These are phyloP conservation scores for Enteromius trimaculatus DNA, from an alignment of 2,797 vertebrate genomes.

Conservation along the genomic window DNA sequence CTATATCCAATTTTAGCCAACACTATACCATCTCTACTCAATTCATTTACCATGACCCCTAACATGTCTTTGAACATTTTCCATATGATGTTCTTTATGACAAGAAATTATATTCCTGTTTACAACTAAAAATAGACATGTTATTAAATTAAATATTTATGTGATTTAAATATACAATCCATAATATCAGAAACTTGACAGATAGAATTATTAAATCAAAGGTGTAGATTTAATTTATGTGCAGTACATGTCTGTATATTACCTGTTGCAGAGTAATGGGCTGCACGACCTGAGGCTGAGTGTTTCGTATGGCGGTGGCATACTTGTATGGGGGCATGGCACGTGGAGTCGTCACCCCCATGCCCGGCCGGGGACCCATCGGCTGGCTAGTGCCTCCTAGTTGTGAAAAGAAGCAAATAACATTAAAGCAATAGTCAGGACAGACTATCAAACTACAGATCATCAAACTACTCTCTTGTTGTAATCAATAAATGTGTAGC, in stretches of 20 bases:
- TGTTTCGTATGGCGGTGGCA: slow-evolving; percentile 87
- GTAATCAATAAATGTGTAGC: not conserved
- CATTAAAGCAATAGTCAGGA: not conserved
- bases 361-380: slow-evolving; percentile 86
- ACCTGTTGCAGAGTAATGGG: slow-evolving; percentile 91
- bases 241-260: slow-evolving; percentile 42
- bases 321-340: slow-evolving; percentile 95
- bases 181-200: not conserved
- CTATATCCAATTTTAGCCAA: not conserved
- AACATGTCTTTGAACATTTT: not conserved
- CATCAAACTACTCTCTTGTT: not conserved
- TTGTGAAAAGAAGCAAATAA: not conserved
- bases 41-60: not conserved
- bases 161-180: not conserved
- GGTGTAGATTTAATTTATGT: not conserved
- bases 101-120: not conserved
- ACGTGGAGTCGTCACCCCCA: slow-evolving; percentile 86
- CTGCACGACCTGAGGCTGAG: slow-evolving; percentile 87
- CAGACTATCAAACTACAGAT: too few species aligned
- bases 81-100: not conserved
- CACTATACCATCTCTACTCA: not conserved
- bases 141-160: not conserved
- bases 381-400: slow-evolving; percentile 76
- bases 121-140: not conserved
- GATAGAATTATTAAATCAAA: not conserved